Conservation (phyloP, 1,140 invertebrate genomes). For the Akabosia matsudoensis region DNA sequence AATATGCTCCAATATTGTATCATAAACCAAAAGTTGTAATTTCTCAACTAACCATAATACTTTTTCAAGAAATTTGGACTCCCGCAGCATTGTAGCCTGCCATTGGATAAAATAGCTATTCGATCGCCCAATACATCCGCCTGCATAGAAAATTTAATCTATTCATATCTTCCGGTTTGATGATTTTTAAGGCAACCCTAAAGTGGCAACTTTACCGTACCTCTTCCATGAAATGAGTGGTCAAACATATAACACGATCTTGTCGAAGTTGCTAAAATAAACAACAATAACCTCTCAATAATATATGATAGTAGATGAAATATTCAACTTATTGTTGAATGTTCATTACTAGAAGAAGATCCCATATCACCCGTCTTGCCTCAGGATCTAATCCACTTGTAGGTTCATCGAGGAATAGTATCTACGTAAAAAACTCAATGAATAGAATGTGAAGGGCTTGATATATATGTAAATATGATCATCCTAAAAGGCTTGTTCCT, state of each 20-base stretch:
- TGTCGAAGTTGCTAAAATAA: slow-evolving; percentile 41
- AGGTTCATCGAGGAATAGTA: background rate
- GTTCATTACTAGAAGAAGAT: slow-evolving; percentile 49
- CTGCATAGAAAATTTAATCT: background rate
- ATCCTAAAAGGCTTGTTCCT: background rate
- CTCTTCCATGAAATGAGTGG: slow-evolving; percentile 63
- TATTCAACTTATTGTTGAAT: slow-evolving; percentile 55
- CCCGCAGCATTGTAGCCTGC: slow-evolving; percentile 57
- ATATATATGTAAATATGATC: no score
- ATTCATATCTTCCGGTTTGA: background rate
- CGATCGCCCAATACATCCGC: slow-evolving; percentile 60
- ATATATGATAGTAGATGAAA: background rate
- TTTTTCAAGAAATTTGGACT: slow-evolving; percentile 59
- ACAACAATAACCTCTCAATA: background rate
- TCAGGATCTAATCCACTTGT: slow-evolving; percentile 57
- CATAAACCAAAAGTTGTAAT: no score
- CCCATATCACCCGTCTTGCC: slow-evolving; percentile 59
- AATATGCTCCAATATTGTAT: no score
- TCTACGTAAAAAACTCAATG: background rate
- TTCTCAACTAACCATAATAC: no score
- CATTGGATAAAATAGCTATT: slow-evolving; percentile 60
- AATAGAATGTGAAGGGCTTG: no score
- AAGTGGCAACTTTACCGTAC: background rate
- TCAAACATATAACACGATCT: slow-evolving; percentile 59
- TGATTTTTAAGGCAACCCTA: background rate